Conservation (phyloP, 2,113 vertebrate species). For the Macquaria australasica region DNA sequence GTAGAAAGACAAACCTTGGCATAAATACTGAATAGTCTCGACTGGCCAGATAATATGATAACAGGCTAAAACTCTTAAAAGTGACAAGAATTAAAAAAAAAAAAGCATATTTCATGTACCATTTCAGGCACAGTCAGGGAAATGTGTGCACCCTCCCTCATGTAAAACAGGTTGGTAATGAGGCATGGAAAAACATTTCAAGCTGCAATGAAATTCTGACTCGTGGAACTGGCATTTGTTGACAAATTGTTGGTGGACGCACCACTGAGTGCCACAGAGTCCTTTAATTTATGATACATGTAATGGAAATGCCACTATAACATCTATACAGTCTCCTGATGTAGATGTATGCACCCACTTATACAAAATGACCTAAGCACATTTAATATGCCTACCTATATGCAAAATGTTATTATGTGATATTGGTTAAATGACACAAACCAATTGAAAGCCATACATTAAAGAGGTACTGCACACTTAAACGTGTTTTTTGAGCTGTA, state of each 20-base stretch:
- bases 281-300: conserved; percentile 17
- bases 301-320: neutral
- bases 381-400: too few relatives aligned
- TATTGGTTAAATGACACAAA: neutral
- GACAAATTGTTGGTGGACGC: conserved; percentile 40
- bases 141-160: neutral
- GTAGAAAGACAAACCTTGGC: neutral
- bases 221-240: conserved; percentile 29
- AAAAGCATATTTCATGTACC: conserved; percentile 11
- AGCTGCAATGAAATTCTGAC: conserved; percentile 52
- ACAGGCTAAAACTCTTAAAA: neutral
- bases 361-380: neutral
- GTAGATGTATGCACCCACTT: neutral
- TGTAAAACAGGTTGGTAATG: conserved; percentile 51
- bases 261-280: neutral
- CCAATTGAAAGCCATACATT: neutral
- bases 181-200: conserved; percentile 53
- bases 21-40: neutral
- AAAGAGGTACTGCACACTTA: too few relatives aligned
- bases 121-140: conserved; percentile 29
- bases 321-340: neutral
- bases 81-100: conserved; percentile 30
- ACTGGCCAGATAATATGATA: neutral
- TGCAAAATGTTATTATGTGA: neutral
- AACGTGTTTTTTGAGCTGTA: too few relatives aligned